Evolutionary conservation across 2,797 vertebrate genomes (phyloP).

Genomic region (Diplodus puntazzo): DNA sequence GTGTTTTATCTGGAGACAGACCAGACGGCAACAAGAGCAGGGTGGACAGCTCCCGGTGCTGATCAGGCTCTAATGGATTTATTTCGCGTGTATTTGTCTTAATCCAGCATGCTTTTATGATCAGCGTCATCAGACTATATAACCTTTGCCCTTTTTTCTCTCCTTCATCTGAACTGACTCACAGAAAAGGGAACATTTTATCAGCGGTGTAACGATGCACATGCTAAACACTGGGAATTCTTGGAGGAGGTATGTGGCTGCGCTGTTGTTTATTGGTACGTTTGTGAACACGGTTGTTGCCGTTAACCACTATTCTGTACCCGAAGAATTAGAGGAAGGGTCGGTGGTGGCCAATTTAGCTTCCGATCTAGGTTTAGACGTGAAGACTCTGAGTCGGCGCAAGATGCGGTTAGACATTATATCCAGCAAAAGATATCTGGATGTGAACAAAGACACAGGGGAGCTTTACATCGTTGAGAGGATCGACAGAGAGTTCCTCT

Average conservation of each 20-base stretch:
- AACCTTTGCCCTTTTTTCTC: not conserved
- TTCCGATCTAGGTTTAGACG: slow-evolving; percentile 70
- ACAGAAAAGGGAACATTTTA: not conserved
- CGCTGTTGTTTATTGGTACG: slow-evolving; percentile 15
- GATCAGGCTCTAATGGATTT: not conserved
- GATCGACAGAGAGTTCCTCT: slow-evolving; percentile 73
- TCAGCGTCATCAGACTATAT: not conserved
- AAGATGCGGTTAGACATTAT: slow-evolving; percentile 69
- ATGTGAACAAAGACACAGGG: slow-evolving; percentile 65
- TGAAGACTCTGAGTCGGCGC: slow-evolving; percentile 52
- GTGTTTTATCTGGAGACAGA: not conserved
- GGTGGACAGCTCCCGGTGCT: slow-evolving; percentile 12
- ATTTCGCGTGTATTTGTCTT: not conserved
- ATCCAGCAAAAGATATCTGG: slow-evolving; percentile 55
- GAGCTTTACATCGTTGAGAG: slow-evolving; percentile 59
- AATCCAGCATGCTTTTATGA: too few relatives aligned
- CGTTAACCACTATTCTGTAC: slow-evolving; percentile 74
- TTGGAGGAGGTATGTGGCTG: slow-evolving; percentile 15
- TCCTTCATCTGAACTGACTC: not conserved
- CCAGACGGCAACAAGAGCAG: not conserved
- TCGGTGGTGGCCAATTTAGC: slow-evolving; percentile 77
- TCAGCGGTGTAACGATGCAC: slow-evolving; percentile 16
- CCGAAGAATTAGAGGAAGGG: slow-evolving; percentile 77
- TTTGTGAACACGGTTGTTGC: slow-evolving; percentile 24
- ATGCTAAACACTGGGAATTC: slow-evolving; percentile 27